Percentiles rank a stretch among this genome's conserved stretches.
Conservation (phyloP, 2,797 vertebrate species). For the Urocyon cinereoargenteus region DNA sequence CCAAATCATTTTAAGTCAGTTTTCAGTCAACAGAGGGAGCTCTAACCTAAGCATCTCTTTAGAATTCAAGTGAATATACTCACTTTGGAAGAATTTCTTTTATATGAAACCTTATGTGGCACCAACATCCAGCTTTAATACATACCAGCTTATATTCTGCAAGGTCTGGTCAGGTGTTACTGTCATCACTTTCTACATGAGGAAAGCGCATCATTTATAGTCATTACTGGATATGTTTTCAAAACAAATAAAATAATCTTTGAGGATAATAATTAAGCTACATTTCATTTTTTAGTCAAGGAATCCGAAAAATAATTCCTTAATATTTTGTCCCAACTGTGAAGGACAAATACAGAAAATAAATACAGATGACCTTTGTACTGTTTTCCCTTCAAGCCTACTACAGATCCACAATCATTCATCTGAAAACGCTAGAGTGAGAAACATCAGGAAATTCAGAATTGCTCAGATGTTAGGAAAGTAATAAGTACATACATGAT, state of each 20-base stretch:
- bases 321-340: slow-evolving; percentile 52
- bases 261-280: slow-evolving; percentile 43
- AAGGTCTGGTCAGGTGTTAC: slow-evolving; percentile 45
- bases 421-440: slow-evolving; percentile 21
- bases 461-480: slow-evolving; percentile 53
- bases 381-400: slow-evolving; percentile 33
- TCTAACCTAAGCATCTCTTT: slow-evolving; percentile 78
- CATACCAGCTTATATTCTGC: slow-evolving; percentile 52
- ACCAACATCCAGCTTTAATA: slow-evolving; percentile 50
- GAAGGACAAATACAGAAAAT: slow-evolving; percentile 51
- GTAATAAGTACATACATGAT: not conserved
- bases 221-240: slow-evolving; percentile 53
- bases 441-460: slow-evolving; percentile 64
- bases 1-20: slow-evolving; percentile 50
- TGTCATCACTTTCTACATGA: slow-evolving; percentile 49
- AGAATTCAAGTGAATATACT: slow-evolving; percentile 36
- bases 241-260: slow-evolving; percentile 43
- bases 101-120: slow-evolving; percentile 57
- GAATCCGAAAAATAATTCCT: slow-evolving; percentile 43
- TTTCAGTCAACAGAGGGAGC: slow-evolving; percentile 82
- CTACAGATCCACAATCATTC: slow-evolving; percentile 55
- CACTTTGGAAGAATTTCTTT: slow-evolving; percentile 4
- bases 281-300: slow-evolving; percentile 55
- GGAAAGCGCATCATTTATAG: slow-evolving; percentile 43
- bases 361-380: slow-evolving; percentile 31